Evolutionary conservation across 2,797 vertebrate genomes (phyloP).

Genomic region (Salarias fasciatus): DNA sequence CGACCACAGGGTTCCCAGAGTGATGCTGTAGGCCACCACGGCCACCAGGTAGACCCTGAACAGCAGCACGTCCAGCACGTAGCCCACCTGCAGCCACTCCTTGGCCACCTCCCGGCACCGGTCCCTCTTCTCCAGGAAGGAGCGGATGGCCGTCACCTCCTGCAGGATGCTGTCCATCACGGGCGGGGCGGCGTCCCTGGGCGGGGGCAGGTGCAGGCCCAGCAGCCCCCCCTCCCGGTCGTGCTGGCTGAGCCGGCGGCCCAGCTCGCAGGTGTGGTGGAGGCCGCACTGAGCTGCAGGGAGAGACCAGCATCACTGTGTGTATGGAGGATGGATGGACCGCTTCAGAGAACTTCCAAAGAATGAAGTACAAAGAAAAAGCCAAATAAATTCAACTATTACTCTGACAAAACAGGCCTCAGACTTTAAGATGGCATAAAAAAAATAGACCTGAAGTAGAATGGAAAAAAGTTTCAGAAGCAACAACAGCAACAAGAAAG

Average conservation of each 20-base stretch:
- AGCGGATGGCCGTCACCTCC: slow-evolving; percentile 88
- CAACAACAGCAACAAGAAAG: too few relatives aligned
- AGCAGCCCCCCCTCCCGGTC: slow-evolving; percentile 60
- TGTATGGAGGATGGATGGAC: too few relatives aligned
- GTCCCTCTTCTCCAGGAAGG: slow-evolving; percentile 90
- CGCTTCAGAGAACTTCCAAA: too few relatives aligned
- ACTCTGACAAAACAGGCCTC: too few relatives aligned
- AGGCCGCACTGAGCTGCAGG: slow-evolving; percentile 81
- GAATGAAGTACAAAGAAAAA: too few relatives aligned
- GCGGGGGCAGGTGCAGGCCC: slow-evolving; percentile 46
- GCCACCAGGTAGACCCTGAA: slow-evolving; percentile 91
- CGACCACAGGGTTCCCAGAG: slow-evolving; percentile 91
- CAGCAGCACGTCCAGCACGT: slow-evolving; percentile 91
- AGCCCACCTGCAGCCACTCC: slow-evolving; percentile 96
- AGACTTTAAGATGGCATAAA: too few relatives aligned
- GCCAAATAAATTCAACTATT: too few relatives aligned
- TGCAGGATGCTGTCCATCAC: slow-evolving; percentile 85
- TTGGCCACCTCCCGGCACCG: slow-evolving; percentile 87
- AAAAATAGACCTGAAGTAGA: too few relatives aligned
- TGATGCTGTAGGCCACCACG: slow-evolving; percentile 90
- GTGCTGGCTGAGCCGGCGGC: slow-evolving; percentile 62
- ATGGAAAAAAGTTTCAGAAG: too few relatives aligned
- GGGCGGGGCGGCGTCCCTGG: slow-evolving; percentile 68
- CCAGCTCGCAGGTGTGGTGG: slow-evolving; percentile 77
- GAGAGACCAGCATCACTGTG: background rate